Base-by-base conservation (phyloP, 2,888 invertebrate species). In the Gonocerus acuteangulatus region DNA sequence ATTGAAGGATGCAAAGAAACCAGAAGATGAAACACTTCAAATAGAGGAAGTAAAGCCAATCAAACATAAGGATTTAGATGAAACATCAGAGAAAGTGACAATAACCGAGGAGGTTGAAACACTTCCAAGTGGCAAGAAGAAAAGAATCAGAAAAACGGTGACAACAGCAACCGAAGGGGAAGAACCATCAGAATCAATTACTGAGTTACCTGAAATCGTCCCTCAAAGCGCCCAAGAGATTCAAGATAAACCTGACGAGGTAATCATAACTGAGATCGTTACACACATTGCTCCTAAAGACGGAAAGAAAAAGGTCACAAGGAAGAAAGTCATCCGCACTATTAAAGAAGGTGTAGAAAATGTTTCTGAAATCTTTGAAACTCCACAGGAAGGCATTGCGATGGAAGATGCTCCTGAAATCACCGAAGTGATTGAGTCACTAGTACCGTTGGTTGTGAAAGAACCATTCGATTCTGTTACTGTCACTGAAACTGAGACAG, bases 231-330 rank as follows among this genome's bases (percentile, higher is more conserved):
- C 19, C 44, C 45, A 57, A 27, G 22, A 15, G 22, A 54, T 72
- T 70, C 78, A 79, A 70, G 2, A 77, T 72, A 71, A 77, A 22
- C 65, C 73, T 66, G 76, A 77, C 6, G 75, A 76, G 71, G 71
- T 70, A 11, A 73, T 60, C 6, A 60, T 70, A n/a, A 66, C 71
- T 61, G 67, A 69, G 65, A 63, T 70, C 13, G 23, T 64, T 62
- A 60, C 67, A 62, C 18, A 63, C 63, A 42, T 67, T 9, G 62
- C 51, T 51, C 70, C 74, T 68, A 79, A 74, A 62, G 68, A 74
- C 52, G 69, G 73, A 13, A 77, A 75, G 2, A 79, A 74, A 62
- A 76, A 77, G 1, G 72, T 74, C 2, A 74, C 78, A 1, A 80
- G 75, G 66, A 71, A 69, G 62, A 71, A 57, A 65, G 68, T 59